phyloP scores from a whole-genome alignment of 2,797 vertebrate genomes.

The Setipinna tenuifilis region DNA sequence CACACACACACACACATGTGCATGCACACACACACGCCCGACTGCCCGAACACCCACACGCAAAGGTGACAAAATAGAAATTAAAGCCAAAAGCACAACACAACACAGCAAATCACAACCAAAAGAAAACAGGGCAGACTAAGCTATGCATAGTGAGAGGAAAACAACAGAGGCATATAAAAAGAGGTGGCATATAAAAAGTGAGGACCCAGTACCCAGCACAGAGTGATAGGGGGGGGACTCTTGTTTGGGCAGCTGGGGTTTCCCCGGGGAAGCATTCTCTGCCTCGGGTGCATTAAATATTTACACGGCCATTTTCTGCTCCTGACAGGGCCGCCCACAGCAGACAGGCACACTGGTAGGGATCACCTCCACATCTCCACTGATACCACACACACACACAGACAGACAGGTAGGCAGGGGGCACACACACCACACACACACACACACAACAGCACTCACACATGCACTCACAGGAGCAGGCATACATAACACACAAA shows the following conservation, averaged over 20 bases:
- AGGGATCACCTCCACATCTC: constrained; percentile 68
- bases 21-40: constrained; percentile 1
- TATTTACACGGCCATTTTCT: constrained; percentile 67
- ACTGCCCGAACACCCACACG: background rate
- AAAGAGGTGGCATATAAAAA: background rate
- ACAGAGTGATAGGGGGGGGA: background rate
- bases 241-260: constrained; percentile 5
- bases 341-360: constrained; percentile 50
- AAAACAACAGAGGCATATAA: background rate
- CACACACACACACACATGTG: background rate
- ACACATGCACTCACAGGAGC: too few relatives aligned
- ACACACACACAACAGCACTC: background rate
- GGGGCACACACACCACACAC: background rate
- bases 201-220: background rate
- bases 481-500: too few relatives aligned
- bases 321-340: constrained; percentile 57
- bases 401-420: constrained; percentile 42
- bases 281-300: constrained; percentile 70
- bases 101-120: too few relatives aligned
- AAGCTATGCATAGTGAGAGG: too few relatives aligned
- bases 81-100: background rate
- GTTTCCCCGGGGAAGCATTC: constrained; percentile 50
- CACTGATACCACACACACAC: constrained; percentile 29
- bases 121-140: background rate
- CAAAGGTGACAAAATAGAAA: background rate